Evolutionary conservation across 2,888 invertebrate genomes (phyloP), one percentile per base, ranked within the genome.

Genomic region (Drosophila algonquin): DNA sequence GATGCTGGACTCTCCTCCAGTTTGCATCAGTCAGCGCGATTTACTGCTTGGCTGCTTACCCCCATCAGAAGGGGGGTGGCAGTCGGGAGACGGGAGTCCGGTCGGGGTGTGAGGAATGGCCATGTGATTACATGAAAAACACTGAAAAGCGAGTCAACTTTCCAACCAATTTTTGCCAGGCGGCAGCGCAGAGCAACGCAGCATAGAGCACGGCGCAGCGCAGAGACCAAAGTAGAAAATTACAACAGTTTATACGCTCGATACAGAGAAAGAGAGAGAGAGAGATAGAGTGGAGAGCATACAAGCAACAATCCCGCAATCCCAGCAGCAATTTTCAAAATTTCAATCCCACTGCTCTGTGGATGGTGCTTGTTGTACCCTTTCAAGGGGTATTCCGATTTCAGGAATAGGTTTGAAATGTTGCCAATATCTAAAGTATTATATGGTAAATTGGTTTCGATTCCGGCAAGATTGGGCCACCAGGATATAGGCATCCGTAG

Each of bases 321-420:
- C 89, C 87, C 89, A 83, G 79, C 84, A 86, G 89, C 87, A 89
- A 87, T 87, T 85, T 85, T 88, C 24, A 83, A 86, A 87, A 89
- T 86, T 83, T 82, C 86, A 82, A 77, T 89, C 87, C 87, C 89
- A 78, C 30, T 58, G 73, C 78, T 63, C 73, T 44, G 35, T 35
- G 53, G 32, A 35, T 54, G 53, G 6, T 40, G 50, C 62, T 54
- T 12, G 45, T 48, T 57, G 57, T 68, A 45, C 67, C 10, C 67
- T 67, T 3, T 53, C 24, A 1, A 67, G 32, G 56, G 44, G 40
- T 18, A 44, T 21, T 21, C 27, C n/a, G 14, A 14, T 16, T 46
- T 63, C 32, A 10, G 12, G 35, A 8, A 51, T 2, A 7, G 14
- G 40, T 40, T 40, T 6, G n/a, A 16, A 8, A 18, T 3, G 9